Percentiles rank a stretch among this genome's conserved stretches.
Conservation (phyloP, 2,888 invertebrate species). For the Aleiodes leptofemur region DNA sequence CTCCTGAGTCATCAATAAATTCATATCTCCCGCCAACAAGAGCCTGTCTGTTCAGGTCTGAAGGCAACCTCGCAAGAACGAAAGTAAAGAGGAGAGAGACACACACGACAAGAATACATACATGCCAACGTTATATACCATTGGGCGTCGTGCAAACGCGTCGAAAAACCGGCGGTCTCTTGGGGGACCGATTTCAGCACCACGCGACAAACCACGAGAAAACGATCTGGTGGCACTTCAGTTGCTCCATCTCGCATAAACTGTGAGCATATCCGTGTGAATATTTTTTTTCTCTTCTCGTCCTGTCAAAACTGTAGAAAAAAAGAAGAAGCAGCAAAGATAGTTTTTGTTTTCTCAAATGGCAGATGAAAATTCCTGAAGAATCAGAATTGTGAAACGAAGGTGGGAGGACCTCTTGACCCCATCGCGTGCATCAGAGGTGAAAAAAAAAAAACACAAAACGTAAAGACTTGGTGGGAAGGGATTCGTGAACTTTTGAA, state of each 20-base stretch:
- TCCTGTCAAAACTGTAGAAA: background rate
- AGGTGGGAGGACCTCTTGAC: slow-evolving; percentile 39
- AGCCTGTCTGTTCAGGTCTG: background rate
- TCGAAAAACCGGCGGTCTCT: slow-evolving; percentile 15
- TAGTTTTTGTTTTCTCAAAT: background rate
- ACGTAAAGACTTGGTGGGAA: slow-evolving; percentile 9
- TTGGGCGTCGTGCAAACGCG: slow-evolving; percentile 1
- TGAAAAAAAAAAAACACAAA: slow-evolving; percentile 24
- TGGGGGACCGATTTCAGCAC: slow-evolving; percentile 24
- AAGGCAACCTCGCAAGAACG: slow-evolving; percentile 20
- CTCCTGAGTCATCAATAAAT: background rate
- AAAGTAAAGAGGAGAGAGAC: slow-evolving; percentile 9
- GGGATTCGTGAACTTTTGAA: slow-evolving; percentile 40
- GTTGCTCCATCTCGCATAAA: slow-evolving; percentile 42
- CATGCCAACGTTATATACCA: background rate
- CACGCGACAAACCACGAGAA: slow-evolving; percentile 44
- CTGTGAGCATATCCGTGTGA: slow-evolving; percentile 1
- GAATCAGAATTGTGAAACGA: slow-evolving; percentile 11
- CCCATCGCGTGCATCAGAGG: slow-evolving; percentile 45
- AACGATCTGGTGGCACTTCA: slow-evolving; percentile 42
- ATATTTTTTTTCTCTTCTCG: background rate
- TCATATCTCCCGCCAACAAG: slow-evolving; percentile 23
- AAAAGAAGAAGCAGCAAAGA: background rate
- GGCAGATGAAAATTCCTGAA: slow-evolving; percentile 9
- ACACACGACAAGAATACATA: slow-evolving; percentile 13